phyloP scores from a whole-genome alignment of 1,140 invertebrate species.

The Zaprionus camerounensis region DNA sequence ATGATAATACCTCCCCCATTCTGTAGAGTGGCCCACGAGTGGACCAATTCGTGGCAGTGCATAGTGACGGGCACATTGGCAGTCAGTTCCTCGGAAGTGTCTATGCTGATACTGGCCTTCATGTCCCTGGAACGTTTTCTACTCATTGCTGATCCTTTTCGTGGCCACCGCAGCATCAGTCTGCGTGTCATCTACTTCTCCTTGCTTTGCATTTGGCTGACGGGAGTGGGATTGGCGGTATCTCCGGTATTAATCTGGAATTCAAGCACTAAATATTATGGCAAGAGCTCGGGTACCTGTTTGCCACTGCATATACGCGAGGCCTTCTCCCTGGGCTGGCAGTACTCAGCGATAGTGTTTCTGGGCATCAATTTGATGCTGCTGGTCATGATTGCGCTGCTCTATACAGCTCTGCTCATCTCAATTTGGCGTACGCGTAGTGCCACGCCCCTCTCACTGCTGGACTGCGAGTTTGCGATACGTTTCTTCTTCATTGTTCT shows the following conservation, averaged over 20 bases:
- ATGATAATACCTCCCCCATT: neutral
- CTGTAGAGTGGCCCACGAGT: constrained; percentile 86
- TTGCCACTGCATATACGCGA: constrained; percentile 91
- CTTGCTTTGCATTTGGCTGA: constrained; percentile 86
- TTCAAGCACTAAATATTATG: constrained; percentile 88
- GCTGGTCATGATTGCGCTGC: constrained; percentile 87
- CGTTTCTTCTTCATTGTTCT: constrained; percentile 91
- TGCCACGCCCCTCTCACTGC: constrained; percentile 86
- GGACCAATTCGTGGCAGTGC: constrained; percentile 90
- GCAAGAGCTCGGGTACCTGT: constrained; percentile 87
- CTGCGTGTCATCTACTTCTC: constrained; percentile 85
- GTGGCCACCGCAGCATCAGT: constrained; percentile 86
- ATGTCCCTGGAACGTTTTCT: constrained; percentile 91
- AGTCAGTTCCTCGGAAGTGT: constrained; percentile 90
- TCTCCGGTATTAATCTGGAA: constrained; percentile 89
- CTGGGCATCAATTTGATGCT: constrained; percentile 88
- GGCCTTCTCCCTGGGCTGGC: constrained; percentile 89
- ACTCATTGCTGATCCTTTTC: constrained; percentile 89
- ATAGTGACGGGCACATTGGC: constrained; percentile 87
- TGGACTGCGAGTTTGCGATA: constrained; percentile 88
- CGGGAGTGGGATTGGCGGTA: constrained; percentile 87
- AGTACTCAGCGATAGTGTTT: constrained; percentile 91
- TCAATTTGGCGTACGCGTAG: constrained; percentile 87
- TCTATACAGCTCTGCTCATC: constrained; percentile 88
- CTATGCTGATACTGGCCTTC: constrained; percentile 90